Evolutionary conservation across 2,888 invertebrate species (phyloP), one percentile per base, ranked within the genome.

Genomic region (Ischnus inquisitorius): DNA sequence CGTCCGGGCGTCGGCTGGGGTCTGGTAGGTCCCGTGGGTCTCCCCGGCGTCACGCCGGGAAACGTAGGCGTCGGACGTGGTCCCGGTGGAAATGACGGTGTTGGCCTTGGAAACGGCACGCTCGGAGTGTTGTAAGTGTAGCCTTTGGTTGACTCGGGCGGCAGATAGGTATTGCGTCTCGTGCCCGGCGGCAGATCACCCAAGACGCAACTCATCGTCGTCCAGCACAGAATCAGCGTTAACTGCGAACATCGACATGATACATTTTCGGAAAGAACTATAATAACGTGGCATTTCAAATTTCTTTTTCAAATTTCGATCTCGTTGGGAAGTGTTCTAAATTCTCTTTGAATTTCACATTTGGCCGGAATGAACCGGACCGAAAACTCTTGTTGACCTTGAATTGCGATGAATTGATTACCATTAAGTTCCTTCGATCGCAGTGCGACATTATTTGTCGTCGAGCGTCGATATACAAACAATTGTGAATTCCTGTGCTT

Each of bases 121-220:
- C 93, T 87, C 1, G 97, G 97, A 60, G 95, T 95, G n/a, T 95
- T 95, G 92, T 97, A 97, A 87, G 95, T 95, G 93, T 97, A 97
- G 41, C 93, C 91, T 79, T 92, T 93, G 88, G 96, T 96, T 90
- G 95, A 95, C 43, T 96, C 95, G 3, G 95, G 95, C 22, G 97
- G 97, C 74, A 97, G 95, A 94, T 97, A 97, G 78, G 96, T 96
- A 91, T 97, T 96, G 74, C 92, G 90, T 71, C 92, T 88, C 83
- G 96, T 95, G 14, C 96, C 96, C 1, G 96, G 96, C 62, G 95
- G 94, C 72, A 95, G 94, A 87, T 95, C 94, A 85, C 94, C 95
- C 85, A 95, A 90, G 81, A 94, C 84, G 79, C 71, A 71, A 64
- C 74, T 79, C 85, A 86, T 77, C 90, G 71, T 94, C 93, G 68